Base-by-base conservation (phyloP, 2,888 invertebrate genomes). In the Proisotoma minuta region DNA sequence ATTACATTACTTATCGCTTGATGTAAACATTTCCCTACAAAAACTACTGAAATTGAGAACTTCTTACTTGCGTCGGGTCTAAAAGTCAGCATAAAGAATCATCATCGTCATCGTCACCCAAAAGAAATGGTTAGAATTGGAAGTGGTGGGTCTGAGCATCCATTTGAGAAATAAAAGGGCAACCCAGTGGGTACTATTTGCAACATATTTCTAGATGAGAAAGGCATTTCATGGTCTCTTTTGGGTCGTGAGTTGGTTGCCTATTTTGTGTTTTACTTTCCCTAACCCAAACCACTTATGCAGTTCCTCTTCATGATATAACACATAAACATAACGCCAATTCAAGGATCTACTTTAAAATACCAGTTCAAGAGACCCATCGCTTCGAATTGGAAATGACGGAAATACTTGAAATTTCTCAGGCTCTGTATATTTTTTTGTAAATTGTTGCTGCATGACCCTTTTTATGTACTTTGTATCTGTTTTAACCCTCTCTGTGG, bases 241-340 rank as follows among this genome's bases (percentile, higher is more conserved):
- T 47, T 40, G 24, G 28, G 34, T 47, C 59, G 57, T 60, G 60
- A 54, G 49, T 29, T 52, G 60, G 40, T 53, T 53, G 48, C 20
- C 57, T 57, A 27, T 28, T 27, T 53, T 60, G 47, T 53, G 48
- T 59, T 51, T 51, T 50, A 40, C 20, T 52, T 59, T 52, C 18
- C 10, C 18, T 47, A 18, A 10, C 10, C 20, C n/a, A 40, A 39
- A 22, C 15, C 18, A 43, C 20, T 18, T 43, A 5, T 20, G 43
- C 23, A 40, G 34, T 40, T 62, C 39, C 15, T 34, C 34, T n/a
- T n/a, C n/a, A n/a, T n/a, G n/a, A n/a, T n/a, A n/a, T n/a, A n/a
- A n/a, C 43, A n/a, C 15, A 43, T 20, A 43, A n/a, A 43, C 43
- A 18, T 43, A 5, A 43, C 29, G 5, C 54, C 15, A 52, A 20